These are phyloP conservation scores for Anarhynchus alexandrinus DNA, from an alignment of 2,113 vertebrate genomes.

Conservation along the genomic window DNA sequence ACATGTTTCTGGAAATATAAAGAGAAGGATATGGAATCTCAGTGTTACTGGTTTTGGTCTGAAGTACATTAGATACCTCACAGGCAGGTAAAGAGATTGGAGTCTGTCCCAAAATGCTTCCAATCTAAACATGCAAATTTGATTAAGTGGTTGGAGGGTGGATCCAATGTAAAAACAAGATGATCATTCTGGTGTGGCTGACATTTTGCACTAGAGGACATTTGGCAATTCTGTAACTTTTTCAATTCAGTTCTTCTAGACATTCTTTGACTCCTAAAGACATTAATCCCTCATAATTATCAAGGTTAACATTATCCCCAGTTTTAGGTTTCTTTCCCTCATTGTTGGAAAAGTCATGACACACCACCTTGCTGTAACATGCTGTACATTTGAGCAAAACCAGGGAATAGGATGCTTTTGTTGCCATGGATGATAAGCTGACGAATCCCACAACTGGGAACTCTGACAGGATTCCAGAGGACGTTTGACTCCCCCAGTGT, in stretches of 20 bases:
- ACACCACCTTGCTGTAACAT: background rate
- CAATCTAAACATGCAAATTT: conserved; percentile 7
- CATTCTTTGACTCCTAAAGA: background rate
- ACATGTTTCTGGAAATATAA: background rate
- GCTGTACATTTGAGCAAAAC: background rate
- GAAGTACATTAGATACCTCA: background rate
- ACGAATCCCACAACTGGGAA: background rate
- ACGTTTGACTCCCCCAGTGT: background rate
- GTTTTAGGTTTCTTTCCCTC: background rate
- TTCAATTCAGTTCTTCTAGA: background rate
- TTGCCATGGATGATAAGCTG: background rate
- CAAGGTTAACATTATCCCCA: background rate
- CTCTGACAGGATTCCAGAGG: background rate
- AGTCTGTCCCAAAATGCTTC: background rate
- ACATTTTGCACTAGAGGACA: background rate
- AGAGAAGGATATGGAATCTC: background rate
- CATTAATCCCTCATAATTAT: background rate
- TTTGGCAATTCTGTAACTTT: background rate
- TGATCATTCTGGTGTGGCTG: background rate
- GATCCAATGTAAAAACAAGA: background rate
- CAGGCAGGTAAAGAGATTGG: background rate
- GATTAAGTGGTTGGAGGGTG: background rate
- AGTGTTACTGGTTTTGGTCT: background rate
- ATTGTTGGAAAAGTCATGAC: background rate
- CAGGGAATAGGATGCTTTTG: background rate